phyloP scores from a whole-genome alignment of 2,888 invertebrate species.

The Noctua janthina region DNA sequence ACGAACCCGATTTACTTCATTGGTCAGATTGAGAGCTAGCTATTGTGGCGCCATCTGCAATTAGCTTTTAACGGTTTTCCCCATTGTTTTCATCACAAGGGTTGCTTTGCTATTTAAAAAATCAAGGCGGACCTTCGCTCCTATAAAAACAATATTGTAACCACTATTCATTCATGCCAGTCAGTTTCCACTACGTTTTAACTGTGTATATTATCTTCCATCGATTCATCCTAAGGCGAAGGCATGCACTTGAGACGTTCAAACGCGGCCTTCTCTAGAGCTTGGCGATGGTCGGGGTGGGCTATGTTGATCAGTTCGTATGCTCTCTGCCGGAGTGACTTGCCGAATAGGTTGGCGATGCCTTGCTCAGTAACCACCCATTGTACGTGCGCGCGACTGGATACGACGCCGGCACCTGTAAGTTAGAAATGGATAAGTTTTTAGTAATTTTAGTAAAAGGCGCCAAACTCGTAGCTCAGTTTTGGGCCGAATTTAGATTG shows the following conservation, averaged over 20 bases:
- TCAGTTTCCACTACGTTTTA: not conserved
- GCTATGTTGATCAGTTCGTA: slow-evolving; percentile 96
- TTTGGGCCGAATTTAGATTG: no score
- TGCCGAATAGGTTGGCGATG: slow-evolving; percentile 97
- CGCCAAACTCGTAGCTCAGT: not conserved
- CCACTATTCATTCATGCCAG: slow-evolving; percentile 32
- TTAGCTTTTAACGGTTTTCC: no score
- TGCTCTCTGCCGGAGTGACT: slow-evolving; percentile 96
- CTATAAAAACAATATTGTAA: not conserved
- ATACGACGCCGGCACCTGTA: slow-evolving; percentile 97
- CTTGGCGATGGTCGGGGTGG: slow-evolving; percentile 96
- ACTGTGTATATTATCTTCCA: not conserved
- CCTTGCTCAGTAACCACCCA: slow-evolving; percentile 98
- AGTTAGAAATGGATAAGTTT: not conserved
- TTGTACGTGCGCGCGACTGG: slow-evolving; percentile 97
- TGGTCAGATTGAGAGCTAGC: no score
- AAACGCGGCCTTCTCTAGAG: slow-evolving; percentile 96
- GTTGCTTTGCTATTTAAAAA: not conserved
- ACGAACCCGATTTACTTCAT: no score
- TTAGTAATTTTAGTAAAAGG: not conserved
- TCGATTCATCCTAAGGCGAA: slow-evolving; percentile 81
- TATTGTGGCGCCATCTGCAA: no score
- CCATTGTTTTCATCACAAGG: not conserved
- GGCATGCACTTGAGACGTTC: slow-evolving; percentile 96
- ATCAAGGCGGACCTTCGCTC: not conserved